These are phyloP conservation scores for Trichopoda pennipes DNA, from an alignment of 2,888 invertebrate genomes.

Conservation along the genomic window DNA sequence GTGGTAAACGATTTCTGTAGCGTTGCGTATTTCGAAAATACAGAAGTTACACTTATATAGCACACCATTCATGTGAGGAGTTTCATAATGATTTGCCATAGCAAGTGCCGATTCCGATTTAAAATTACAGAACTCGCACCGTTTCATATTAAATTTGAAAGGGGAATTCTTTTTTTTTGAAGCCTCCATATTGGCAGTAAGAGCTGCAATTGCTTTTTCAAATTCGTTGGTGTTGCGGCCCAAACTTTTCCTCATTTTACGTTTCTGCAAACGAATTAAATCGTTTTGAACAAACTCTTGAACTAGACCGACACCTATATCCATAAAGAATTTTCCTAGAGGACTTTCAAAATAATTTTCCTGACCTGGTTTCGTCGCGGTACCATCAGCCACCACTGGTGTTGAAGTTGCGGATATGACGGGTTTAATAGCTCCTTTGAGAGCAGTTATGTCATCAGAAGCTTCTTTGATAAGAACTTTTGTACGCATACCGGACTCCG, in stretches of 20 bases:
- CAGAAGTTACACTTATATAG: constrained; percentile 93
- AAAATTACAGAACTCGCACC: constrained; percentile 94
- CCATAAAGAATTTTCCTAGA: constrained; percentile 93
- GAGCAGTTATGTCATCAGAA: constrained; percentile 82
- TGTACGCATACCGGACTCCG: constrained; percentile 82
- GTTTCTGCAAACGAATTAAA: constrained; percentile 91
- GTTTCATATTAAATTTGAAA: constrained; percentile 87
- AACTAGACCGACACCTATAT: constrained; percentile 93
- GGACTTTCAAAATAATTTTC: constrained; percentile 92
- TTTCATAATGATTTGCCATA: constrained; percentile 93
- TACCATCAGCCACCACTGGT: constrained; percentile 68
- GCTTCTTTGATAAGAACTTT: constrained; percentile 83
- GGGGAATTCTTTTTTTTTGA: constrained; percentile 93
- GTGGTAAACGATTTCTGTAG: constrained; percentile 93
- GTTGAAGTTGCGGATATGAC: constrained; percentile 77
- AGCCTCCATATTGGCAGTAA: constrained; percentile 91
- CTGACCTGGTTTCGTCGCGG: constrained; percentile 81
- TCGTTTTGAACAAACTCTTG: constrained; percentile 97
- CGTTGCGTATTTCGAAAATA: constrained; percentile 89
- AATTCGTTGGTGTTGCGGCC: constrained; percentile 84
- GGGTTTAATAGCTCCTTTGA: constrained; percentile 81
- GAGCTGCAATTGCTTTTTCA: constrained; percentile 89
- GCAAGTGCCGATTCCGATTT: constrained; percentile 92
- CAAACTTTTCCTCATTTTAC: constrained; percentile 86
- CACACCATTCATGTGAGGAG: constrained; percentile 94